phyloP scores from a whole-genome alignment of 1,140 invertebrate genomes.

The Diabrotica undecimpunctata region DNA sequence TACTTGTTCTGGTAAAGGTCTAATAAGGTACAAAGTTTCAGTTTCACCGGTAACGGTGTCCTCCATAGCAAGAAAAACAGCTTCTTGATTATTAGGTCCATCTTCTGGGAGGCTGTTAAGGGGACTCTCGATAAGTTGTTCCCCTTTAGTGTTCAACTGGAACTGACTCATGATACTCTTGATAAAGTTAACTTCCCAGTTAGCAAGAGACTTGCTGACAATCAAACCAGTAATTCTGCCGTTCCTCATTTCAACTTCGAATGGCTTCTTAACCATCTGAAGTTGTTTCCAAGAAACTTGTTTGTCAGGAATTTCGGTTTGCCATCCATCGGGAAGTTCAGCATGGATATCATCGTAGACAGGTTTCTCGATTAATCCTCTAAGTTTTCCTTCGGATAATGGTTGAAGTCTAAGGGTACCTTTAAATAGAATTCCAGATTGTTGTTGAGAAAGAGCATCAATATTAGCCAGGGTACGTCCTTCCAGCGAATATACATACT shows the following conservation, averaged over 20 bases:
- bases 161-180: constrained; percentile 62
- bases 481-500: constrained; percentile 59
- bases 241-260: constrained; percentile 57
- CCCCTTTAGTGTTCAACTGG: constrained; percentile 58
- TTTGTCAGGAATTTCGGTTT: constrained; percentile 45
- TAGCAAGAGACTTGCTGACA: constrained; percentile 51
- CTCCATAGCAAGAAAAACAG: constrained; percentile 63
- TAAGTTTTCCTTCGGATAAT: constrained; percentile 48
- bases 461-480: constrained; percentile 56
- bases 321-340: constrained; percentile 50
- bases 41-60: constrained; percentile 64
- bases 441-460: constrained; percentile 51
- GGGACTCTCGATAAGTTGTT: constrained; percentile 41
- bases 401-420: constrained; percentile 54
- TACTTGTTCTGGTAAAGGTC: constrained; percentile 54
- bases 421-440: constrained; percentile 55
- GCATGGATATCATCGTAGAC: constrained; percentile 56
- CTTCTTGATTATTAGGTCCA: constrained; percentile 46
- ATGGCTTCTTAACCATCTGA: constrained; percentile 53
- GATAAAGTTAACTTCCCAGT: constrained; percentile 64
- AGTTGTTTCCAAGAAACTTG: constrained; percentile 53
- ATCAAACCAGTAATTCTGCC: constrained; percentile 56
- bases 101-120: constrained; percentile 52
- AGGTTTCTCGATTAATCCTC: constrained; percentile 51
- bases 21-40: constrained; percentile 63